Evolutionary conservation across 2,888 invertebrate species (phyloP), one percentile per base, ranked within the genome.

Genomic region (Caenorhabditis auriculariae): DNA sequence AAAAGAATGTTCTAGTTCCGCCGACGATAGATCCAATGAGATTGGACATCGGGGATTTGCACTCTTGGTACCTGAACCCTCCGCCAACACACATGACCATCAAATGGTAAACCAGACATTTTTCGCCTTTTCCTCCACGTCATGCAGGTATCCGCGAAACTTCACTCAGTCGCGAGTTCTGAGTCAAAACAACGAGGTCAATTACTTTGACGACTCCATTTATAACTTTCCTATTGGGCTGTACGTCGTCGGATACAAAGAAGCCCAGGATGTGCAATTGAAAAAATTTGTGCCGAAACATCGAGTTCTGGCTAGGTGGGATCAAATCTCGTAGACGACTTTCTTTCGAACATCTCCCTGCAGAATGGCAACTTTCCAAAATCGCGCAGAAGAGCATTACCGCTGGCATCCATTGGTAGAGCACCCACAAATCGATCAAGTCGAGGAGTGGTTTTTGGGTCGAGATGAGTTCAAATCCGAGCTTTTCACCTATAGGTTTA

Each of bases 1-100:
- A 19, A 17, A 9, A 26, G 12, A 2, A 6, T 3, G 4, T 61
- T 68, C 53, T 39, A 75, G 76, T 78, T 3, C 79, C 78, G 1
- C 78, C 78, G 17, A 77, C 76, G 4, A 53, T 78, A 17, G 79
- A 78, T 52, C 78, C 78, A 7, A 77, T 73, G 70, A 54, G 78
- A 15, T 46, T 78, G 37, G 72, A 75, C 29, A 74, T 78, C 44
- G 78, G 78, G 4, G 66, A 71, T 45, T 54, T 80, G 1, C 67
- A 70, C 41, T 58, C 67, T 24, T 78, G 76, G 76, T 78, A 66
- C 49, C 51, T 59, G 32, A 77, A 77, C 37, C 77, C 79, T 2
- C 28, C 70, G 2, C 71, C 65, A 2, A 45, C 51, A 4, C 41
- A 27, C 7, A 74, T 76, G 71, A 72, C 67, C n/a, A 64, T 78